phyloP scores from a whole-genome alignment of 2,797 vertebrate genomes.

The Sylvilagus floridanus region DNA sequence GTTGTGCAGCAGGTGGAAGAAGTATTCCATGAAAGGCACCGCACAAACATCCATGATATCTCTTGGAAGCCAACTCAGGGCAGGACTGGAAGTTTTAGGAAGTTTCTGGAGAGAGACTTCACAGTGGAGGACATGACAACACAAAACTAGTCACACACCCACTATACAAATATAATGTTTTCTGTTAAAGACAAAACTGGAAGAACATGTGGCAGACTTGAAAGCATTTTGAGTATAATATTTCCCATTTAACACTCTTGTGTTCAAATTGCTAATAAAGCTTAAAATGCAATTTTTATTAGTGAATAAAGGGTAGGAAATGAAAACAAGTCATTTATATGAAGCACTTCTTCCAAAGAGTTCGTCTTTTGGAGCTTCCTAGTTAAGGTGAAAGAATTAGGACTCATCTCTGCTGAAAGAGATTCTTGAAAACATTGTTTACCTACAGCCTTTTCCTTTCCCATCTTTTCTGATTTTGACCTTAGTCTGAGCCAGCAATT shows the following conservation, averaged over 20 bases:
- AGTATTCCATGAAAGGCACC: neutral
- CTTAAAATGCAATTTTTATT: constrained; percentile 6
- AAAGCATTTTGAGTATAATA: neutral
- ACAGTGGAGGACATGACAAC: neutral
- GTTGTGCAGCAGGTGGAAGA: neutral
- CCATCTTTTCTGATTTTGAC: constrained; percentile 58
- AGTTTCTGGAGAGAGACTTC: neutral
- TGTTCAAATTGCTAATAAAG: constrained; percentile 35
- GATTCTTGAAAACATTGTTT: neutral
- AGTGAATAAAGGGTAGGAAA: neutral
- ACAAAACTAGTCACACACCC: neutral
- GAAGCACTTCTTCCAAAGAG: constrained; percentile 28
- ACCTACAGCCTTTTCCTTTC: neutral
- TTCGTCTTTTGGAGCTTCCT: constrained; percentile 10
- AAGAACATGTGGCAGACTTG: neutral
- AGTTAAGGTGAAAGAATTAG: neutral
- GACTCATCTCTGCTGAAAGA: neutral
- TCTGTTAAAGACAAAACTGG: constrained; percentile 9
- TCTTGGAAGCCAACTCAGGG: neutral
- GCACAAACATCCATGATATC: neutral
- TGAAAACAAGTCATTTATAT: constrained; percentile 12
- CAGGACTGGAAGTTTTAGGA: neutral
- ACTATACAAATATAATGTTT: neutral
- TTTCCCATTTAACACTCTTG: neutral
- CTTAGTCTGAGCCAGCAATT: constrained; percentile 62